Evolutionary conservation across 2,113 vertebrate species (phyloP), one percentile per base, ranked within the genome.

Genomic region (Setophaga petechia): DNA sequence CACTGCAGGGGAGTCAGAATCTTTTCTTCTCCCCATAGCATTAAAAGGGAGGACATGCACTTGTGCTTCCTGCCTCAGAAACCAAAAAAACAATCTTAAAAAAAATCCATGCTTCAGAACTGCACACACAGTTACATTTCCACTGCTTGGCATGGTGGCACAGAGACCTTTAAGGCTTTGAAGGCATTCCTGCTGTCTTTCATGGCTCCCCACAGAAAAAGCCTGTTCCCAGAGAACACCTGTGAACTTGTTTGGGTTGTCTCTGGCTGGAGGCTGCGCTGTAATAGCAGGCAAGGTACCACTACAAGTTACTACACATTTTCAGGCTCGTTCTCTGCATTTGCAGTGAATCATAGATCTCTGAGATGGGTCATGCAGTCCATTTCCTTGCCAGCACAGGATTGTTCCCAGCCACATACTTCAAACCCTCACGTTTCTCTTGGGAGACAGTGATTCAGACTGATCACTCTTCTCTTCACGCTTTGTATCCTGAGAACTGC

Each of bases 291-390:
- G 84, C 76, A 52, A 81, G 79, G 90, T 88, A 90, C 68, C 47
- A 19, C 65, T 84, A 72, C 94, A 30, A 94, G 96, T 96, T 95
- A 65, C 88, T 96, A 92, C 94, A 96, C 75, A 96, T 96, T 89
- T 93, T 84, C 8, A 0, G 47, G 49, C 89, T 87, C 5, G 0
- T 33, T 81, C 87, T 81, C 68, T 27, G 59, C 68, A 44, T 84
- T 88, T 75, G 76, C 66, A 93, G 66, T 96, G 94, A 96, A 93
- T 96, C 96, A 93, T 43, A 90, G 79, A 81, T 84, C 83, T 86
- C 68, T 61, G 69, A 94, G 93, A 84, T 8, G 6, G 96, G 93
- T 93, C 95, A 93, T 33, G 73, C 82, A 86, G 93, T 81, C 90
- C 94, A 77, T 78, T 90, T 94, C 85, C 68, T 87, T 94, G 91